Percentiles rank a stretch among this genome's conserved stretches.
These are phyloP conservation scores for Tachypleus tridentatus DNA, from an alignment of 1,140 invertebrate species.

Conservation along the genomic window DNA sequence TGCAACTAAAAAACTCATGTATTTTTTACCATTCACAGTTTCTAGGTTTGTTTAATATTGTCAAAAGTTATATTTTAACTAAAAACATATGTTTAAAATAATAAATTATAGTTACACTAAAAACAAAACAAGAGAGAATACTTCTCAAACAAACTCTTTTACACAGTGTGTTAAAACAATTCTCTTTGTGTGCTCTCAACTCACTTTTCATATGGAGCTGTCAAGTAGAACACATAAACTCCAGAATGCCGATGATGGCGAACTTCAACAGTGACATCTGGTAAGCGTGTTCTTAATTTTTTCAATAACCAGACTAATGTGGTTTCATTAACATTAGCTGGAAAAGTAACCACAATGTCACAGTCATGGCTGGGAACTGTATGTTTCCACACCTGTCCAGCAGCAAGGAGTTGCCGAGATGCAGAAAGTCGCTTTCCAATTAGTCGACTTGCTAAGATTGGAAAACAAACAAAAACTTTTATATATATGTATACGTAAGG, in stretches of 20 bases:
- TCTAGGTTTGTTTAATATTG: no score
- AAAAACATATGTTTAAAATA: no score
- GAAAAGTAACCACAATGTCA: slow-evolving; percentile 72
- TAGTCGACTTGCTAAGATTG: slow-evolving; percentile 16
- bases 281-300: slow-evolving; percentile 50
- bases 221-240: slow-evolving; percentile 82
- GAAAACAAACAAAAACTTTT: background rate
- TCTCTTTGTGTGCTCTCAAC: slow-evolving; percentile 4
- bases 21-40: no score
- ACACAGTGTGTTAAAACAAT: no score
- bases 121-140: no score
- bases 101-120: no score
- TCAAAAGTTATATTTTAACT: no score
- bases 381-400: slow-evolving; percentile 25
- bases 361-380: slow-evolving; percentile 49
- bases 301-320: slow-evolving; percentile 74
- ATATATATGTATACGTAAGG: no score
- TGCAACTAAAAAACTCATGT: no score
- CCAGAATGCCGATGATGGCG: slow-evolving; percentile 70
- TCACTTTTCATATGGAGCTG: slow-evolving; percentile 48
- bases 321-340: slow-evolving; percentile 58
- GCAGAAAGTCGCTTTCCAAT: slow-evolving; percentile 18
- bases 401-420: slow-evolving; percentile 19
- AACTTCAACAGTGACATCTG: slow-evolving; percentile 63
- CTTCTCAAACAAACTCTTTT: no score